A percentile compares a stretch with the other conserved stretches of the same genome.
Conservation (phyloP, 2,797 vertebrate genomes). For the Semotilus atromaculatus region DNA sequence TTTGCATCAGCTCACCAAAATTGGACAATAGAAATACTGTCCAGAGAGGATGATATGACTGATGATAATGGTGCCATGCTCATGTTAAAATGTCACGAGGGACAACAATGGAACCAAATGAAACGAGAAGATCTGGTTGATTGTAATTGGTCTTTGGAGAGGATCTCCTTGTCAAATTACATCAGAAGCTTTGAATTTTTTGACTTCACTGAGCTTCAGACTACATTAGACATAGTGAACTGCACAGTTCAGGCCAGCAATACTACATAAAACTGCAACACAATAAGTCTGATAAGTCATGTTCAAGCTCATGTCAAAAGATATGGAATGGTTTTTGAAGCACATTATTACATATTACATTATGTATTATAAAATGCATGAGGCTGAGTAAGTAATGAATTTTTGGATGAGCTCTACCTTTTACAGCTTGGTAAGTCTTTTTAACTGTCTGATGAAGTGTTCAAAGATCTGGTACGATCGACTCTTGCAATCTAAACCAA, state of each 20-base stretch:
- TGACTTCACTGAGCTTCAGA: background rate
- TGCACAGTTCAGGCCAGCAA: background rate
- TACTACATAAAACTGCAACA: background rate
- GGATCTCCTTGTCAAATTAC: conserved; percentile 11
- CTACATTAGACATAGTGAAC: background rate
- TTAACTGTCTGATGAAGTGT: conserved; percentile 3
- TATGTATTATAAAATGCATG: background rate
- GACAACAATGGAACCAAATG: conserved; percentile 32
- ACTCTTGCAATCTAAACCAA: conserved; percentile 22
- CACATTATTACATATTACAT: background rate
- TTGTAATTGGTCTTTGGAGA: conserved; percentile 36
- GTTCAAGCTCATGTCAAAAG: background rate
- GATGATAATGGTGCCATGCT: conserved; percentile 11
- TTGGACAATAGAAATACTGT: background rate
- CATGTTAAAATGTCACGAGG: background rate
- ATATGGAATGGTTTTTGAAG: background rate
- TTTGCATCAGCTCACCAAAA: no score
- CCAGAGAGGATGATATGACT: background rate
- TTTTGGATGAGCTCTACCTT: conserved; percentile 9
- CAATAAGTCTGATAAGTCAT: background rate
- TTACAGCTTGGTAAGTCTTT: background rate
- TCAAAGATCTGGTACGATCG: conserved; percentile 25
- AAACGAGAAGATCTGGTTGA: conserved; percentile 17
- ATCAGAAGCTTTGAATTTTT: conserved; percentile 7
- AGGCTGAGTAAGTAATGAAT: background rate